These are phyloP conservation scores for Dendrocincla tyrannina DNA, from an alignment of 2,797 vertebrate species.

Conservation along the genomic window DNA sequence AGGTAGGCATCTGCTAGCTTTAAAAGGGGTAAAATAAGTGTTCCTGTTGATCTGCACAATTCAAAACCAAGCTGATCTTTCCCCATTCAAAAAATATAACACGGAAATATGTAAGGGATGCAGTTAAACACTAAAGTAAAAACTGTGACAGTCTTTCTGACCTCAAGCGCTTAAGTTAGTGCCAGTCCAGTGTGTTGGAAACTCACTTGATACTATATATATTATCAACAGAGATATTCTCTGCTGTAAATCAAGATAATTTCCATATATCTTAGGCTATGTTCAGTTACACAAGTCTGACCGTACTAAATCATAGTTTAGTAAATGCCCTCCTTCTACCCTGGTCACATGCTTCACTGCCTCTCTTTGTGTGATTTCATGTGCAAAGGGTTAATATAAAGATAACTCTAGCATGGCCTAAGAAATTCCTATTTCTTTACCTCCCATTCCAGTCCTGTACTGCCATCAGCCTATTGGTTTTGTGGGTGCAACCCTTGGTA, in stretches of 20 bases:
- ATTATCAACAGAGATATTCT: neutral
- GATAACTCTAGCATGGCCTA: neutral
- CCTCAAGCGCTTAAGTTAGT: neutral
- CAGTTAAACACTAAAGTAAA: neutral
- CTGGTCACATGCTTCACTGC: neutral
- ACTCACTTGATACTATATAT: neutral
- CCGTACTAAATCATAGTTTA: neutral
- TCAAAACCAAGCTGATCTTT: neutral
- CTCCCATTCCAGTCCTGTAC: neutral
- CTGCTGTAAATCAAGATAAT: neutral
- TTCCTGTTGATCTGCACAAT: neutral
- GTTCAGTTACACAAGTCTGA: neutral
- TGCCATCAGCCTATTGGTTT: neutral
- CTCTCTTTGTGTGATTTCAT: neutral
- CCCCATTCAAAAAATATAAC: neutral
- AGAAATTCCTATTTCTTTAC: neutral
- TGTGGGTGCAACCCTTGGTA: neutral
- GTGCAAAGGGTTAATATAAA: neutral
- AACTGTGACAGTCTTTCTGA: neutral
- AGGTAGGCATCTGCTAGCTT: neutral
- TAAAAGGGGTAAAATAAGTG: neutral
- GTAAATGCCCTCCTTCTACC: neutral
- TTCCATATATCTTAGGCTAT: neutral
- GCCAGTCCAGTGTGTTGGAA: neutral
- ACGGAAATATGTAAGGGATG: neutral